A percentile compares a stretch with the other conserved stretches of the same genome.
Evolutionary conservation across 2,888 invertebrate species (phyloP).

Genomic region (Troides helena): DNA sequence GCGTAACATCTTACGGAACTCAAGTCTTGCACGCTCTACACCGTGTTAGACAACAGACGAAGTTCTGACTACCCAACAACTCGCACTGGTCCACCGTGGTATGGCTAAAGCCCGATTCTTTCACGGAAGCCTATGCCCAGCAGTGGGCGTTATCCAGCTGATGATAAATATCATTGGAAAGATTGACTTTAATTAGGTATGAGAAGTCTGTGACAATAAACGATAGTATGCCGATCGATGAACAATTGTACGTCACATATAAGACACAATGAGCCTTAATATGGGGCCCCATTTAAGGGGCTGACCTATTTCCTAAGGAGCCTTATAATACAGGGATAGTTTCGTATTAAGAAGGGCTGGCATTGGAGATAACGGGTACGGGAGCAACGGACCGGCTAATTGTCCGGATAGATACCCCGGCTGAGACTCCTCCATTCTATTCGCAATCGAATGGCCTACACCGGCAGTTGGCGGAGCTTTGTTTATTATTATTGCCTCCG

Average conservation of each 20-base stretch:
- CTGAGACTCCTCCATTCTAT: constrained; percentile 21
- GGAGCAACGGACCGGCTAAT: constrained; percentile 61
- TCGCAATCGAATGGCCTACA: constrained; percentile 21
- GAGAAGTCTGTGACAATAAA: too few species aligned
- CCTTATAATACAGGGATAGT: constrained; percentile 46
- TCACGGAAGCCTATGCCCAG: too few species aligned
- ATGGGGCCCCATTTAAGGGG: constrained; percentile 33
- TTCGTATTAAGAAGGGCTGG: constrained; percentile 68
- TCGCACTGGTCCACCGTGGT: too few species aligned
- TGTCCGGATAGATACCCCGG: constrained; percentile 59
- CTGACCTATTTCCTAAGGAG: constrained; percentile 57
- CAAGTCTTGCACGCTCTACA: too few species aligned
- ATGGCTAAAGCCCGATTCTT: too few species aligned
- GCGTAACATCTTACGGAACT: too few species aligned
- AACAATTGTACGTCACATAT: constrained; percentile 36
- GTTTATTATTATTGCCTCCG: constrained; percentile 10
- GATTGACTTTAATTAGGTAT: too few species aligned
- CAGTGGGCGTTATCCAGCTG: too few species aligned
- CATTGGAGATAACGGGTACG: constrained; percentile 57
- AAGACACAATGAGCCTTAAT: constrained; percentile 37
- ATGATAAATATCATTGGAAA: too few species aligned
- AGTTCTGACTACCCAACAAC: too few species aligned
- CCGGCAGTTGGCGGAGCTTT: background rate
- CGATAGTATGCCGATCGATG: constrained; percentile 32
- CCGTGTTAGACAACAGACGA: too few species aligned